These are phyloP conservation scores for Exocentrus adspersus DNA, from an alignment of 2,888 invertebrate genomes.

Conservation along the genomic window DNA sequence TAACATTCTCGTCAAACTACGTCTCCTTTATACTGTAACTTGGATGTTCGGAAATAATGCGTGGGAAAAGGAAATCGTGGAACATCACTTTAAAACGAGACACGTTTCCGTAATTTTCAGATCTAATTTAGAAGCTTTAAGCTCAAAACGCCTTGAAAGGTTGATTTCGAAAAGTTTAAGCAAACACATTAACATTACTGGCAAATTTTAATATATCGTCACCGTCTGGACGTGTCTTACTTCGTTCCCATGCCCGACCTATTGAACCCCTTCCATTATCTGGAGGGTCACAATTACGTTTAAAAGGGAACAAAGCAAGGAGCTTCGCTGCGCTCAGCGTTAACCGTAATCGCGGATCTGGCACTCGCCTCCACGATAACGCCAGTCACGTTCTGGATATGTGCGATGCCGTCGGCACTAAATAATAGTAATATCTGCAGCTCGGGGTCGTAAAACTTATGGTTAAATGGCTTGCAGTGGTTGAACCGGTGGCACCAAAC, in stretches of 20 bases:
- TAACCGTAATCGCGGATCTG: constrained; percentile 9
- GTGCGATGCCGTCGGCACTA: constrained; percentile 42
- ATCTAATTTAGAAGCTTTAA: too few relatives aligned
- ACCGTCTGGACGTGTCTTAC: too few relatives aligned
- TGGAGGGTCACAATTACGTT: constrained; percentile 28
- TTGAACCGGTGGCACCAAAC: constrained; percentile 26
- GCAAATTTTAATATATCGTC: too few relatives aligned
- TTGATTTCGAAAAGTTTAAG: too few relatives aligned
- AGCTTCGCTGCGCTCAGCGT: constrained; percentile 4
- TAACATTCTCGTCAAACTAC: constrained; percentile 5
- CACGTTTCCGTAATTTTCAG: too few relatives aligned
- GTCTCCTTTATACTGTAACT: too few relatives aligned
- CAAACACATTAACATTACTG: too few relatives aligned
- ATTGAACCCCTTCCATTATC: constrained; percentile 40
- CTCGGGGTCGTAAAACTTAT: constrained; percentile 46
- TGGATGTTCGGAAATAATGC: too few relatives aligned
- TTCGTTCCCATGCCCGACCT: too few relatives aligned
- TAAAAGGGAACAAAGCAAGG: constrained; percentile 16
- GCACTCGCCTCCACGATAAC: constrained; percentile 29
- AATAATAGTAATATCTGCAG: constrained; percentile 52
- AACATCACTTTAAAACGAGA: too few relatives aligned
- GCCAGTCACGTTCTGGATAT: constrained; percentile 37
- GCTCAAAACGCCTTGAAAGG: too few relatives aligned
- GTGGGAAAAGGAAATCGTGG: too few relatives aligned
- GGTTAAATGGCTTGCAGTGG: constrained; percentile 48